Base-by-base conservation (phyloP, 2,113 vertebrate species). In the Chloroceryle aenea region DNA sequence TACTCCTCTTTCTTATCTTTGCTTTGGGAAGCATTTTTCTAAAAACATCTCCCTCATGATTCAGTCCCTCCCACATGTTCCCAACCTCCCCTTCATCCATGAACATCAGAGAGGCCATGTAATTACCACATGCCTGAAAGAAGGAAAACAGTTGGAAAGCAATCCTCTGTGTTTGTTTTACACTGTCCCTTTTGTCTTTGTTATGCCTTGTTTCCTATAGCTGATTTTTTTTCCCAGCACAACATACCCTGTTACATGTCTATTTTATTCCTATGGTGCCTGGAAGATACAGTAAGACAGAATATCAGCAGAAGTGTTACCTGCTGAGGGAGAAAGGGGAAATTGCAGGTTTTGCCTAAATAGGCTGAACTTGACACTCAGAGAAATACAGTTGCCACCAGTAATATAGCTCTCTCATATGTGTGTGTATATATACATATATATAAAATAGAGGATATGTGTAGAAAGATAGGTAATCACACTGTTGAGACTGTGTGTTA, bases 81-180 rank as follows among this genome's bases (percentile, higher is more conserved):
- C 79, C 82, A 93, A 52, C 29, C 32, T 47, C 82, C 48, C 17
- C 64, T 96, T 90, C 72, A 81, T 75, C 64, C 82, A 72, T 78
- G 72, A 73, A 63, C 47, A 85, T 79, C 80, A 79, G 85, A 96
- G 34, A 15, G 86, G 72, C 81, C 90, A 68, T 88, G 21, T 94
- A 95, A 93, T 93, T 94, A 84, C 87, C 68, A 87, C 55, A 59
- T 88, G 80, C 79, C 68, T 50, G 61, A 78, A 77, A 81, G 78
- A 77, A 74, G 53, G 59, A 76, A 93, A 93, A 74, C 87, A 86
- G 59, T 68, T 94, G 93, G 62, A 94, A 96, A 91, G 32, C 23
- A 93, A 69, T 87, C 58, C 22, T 81, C 67, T 58, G 26, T 75
- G 21, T 73, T 91, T 95, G 66, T 87, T 95, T 93, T 87, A 85